Percentiles rank a stretch among this genome's conserved stretches.
These are phyloP conservation scores for Rhingia rostrata DNA, from an alignment of 2,888 invertebrate genomes.

Conservation along the genomic window DNA sequence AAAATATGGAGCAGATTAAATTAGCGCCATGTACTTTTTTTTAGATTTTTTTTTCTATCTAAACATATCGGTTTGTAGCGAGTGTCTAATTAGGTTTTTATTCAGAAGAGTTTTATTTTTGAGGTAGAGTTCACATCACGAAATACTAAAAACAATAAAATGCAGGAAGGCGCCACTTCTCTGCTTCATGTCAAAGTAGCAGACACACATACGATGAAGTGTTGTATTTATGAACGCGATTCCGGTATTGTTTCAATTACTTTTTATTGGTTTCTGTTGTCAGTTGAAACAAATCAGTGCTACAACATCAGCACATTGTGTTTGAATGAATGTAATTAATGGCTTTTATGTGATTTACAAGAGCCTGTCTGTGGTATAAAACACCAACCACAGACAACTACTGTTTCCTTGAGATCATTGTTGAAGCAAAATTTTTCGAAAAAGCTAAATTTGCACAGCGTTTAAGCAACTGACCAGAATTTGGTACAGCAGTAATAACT, in stretches of 20 bases:
- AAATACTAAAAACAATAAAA: conserved; percentile 9
- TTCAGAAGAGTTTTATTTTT: conserved; percentile 39
- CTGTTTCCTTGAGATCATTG: background rate
- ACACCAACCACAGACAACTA: background rate
- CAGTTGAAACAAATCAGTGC: conserved; percentile 42
- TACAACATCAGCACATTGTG: conserved; percentile 49
- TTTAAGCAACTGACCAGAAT: no score
- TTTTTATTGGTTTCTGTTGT: conserved; percentile 42
- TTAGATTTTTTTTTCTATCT: background rate
- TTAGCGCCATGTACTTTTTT: conserved; percentile 25
- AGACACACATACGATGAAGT: conserved; percentile 55
- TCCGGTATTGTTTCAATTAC: conserved; percentile 64
- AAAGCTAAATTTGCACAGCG: no score
- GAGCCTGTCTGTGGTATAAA: conserved; percentile 14
- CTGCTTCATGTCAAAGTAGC: conserved; percentile 41
- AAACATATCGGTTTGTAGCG: background rate
- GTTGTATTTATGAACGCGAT: conserved; percentile 28
- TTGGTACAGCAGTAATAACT: no score
- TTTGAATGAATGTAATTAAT: conserved; percentile 56
- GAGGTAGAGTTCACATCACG: conserved; percentile 16
- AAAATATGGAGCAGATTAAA: conserved; percentile 39
- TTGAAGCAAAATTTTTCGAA: no score
- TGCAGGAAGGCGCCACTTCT: conserved; percentile 63
- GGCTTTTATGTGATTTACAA: conserved; percentile 40
- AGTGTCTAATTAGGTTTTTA: conserved; percentile 42